Percentiles rank a stretch among this genome's conserved stretches.
phyloP scores from a whole-genome alignment of 2,113 vertebrate species.

The Petrocephalus microphthalmus region DNA sequence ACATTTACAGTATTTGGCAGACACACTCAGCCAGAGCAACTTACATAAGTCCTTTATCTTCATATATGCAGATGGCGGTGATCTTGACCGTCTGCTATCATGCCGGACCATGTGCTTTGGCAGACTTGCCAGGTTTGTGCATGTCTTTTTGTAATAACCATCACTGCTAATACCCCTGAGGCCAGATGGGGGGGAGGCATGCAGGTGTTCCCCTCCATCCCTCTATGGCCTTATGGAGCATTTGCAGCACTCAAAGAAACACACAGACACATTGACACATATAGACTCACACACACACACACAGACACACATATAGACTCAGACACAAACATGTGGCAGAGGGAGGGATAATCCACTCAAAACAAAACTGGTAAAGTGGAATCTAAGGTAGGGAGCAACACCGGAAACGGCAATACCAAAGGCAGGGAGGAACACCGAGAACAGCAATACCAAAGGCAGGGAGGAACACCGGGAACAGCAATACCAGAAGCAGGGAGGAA shows the following conservation, averaged over 20 bases:
- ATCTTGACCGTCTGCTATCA: background rate
- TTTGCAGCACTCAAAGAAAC: background rate
- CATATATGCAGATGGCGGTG: background rate
- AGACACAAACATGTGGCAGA: no score
- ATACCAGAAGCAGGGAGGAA: no score
- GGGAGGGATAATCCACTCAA: no score
- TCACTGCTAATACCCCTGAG: background rate
- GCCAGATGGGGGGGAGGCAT: background rate
- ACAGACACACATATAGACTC: background rate
- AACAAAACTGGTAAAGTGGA: no score
- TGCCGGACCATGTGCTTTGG: background rate
- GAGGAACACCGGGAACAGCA: no score
- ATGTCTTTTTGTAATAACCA: background rate
- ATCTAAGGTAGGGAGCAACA: no score
- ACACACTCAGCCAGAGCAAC: no score
- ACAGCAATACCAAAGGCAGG: no score
- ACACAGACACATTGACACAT: background rate
- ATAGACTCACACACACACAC: background rate
- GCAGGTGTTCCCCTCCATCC: constrained; percentile 4
- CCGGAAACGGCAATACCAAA: no score
- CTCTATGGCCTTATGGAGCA: background rate
- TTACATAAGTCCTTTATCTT: no score
- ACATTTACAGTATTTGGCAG: no score
- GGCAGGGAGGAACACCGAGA: no score
- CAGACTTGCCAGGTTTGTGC: background rate